Percentiles rank a stretch among this genome's conserved stretches.
These are phyloP conservation scores for Notothenia coriiceps DNA, from an alignment of 2,113 vertebrate species.

Conservation along the genomic window DNA sequence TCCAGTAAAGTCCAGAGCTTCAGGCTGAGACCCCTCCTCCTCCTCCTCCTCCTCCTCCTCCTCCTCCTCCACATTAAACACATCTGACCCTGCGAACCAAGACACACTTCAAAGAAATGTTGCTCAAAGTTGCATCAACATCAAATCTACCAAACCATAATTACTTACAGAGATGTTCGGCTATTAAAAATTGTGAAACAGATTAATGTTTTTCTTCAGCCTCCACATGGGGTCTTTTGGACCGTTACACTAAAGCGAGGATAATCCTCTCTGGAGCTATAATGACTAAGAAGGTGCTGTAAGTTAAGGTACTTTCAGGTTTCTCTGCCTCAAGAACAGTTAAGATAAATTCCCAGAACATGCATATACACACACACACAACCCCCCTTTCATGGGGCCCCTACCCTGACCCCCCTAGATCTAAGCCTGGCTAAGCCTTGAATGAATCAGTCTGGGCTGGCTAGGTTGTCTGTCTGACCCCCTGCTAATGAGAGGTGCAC, in stretches of 20 bases:
- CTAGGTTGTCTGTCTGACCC: conserved; percentile 76
- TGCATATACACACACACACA: conserved; percentile 7
- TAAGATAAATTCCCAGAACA: conserved; percentile 23
- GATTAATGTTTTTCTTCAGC: not conserved
- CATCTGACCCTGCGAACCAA: conserved; percentile 36
- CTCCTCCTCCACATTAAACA: conserved; percentile 45
- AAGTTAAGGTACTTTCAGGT: conserved; percentile 52
- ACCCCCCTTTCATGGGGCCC: conserved; percentile 23
- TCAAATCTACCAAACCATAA: not conserved
- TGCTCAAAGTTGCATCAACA: conserved; percentile 15
- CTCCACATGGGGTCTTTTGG: conserved; percentile 27
- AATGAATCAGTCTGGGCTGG: conserved; percentile 73
- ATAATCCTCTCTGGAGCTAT: conserved; percentile 48
- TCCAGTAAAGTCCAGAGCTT: conserved; percentile 76
- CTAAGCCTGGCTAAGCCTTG: conserved; percentile 74
- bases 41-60: conserved; percentile 50
- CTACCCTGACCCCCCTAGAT: conserved; percentile 43
- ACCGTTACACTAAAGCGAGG: conserved; percentile 23
- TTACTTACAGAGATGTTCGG: not conserved
- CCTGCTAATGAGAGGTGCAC: conserved; percentile 66
- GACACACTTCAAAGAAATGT: conserved; percentile 27
- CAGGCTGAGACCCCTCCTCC: conserved; percentile 51
- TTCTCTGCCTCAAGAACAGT: conserved; percentile 38
- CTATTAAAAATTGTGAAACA: not conserved
- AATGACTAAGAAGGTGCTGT: conserved; percentile 42